Evolutionary conservation across 2,797 vertebrate genomes (phyloP), one percentile per base, ranked within the genome.

Genomic region (Psittacula derbiana): DNA sequence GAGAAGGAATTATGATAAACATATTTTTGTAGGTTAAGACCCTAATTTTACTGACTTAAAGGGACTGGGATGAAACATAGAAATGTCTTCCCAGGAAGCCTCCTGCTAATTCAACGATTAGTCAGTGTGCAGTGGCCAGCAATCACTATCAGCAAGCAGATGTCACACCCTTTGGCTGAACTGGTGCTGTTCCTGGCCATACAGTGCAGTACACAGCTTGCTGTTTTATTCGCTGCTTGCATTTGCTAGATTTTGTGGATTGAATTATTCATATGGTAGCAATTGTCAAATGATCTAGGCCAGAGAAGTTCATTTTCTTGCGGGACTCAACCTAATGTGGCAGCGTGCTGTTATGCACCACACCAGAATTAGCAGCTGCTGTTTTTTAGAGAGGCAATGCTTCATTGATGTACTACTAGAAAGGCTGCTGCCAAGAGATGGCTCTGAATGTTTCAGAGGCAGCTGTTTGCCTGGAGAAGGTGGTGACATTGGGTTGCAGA

Each of bases 141-240:
- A 76, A 49, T 86, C 82, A 10, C 73, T 55, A 92, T 49, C 73
- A 66, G 89, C 62, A 36, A 93, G 85, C 92, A 93, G 95, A 92
- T 97, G 95, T 96, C 95, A 81, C 82, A 38, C 85, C 92, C 93
- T 95, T 94, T 93, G 95, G 93, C 92, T 95, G 91, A 69, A 20
- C 80, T 41, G 85, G 62, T 84, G 82, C 89, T 47, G 53, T 60
- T 95, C 55, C 89, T 84, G 95, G 82, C 82, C 2, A 0, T 60
- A 16, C 72, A 72, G 89, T 11, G 82, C 46, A 60, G 40, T 7
- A 47, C 80, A 83, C 92, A 92, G 89, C 92, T 94, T 94, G 94
- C 87, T 86, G 62, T 25, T 94, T 93, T 93, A 81, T 79, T 88
- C 1, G 0, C 89, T 81, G 36, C 82, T 84, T 92, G 55, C 72